Evolutionary conservation across 2,888 invertebrate genomes (phyloP).

Genomic region (Callosobruchus maculatus): DNA sequence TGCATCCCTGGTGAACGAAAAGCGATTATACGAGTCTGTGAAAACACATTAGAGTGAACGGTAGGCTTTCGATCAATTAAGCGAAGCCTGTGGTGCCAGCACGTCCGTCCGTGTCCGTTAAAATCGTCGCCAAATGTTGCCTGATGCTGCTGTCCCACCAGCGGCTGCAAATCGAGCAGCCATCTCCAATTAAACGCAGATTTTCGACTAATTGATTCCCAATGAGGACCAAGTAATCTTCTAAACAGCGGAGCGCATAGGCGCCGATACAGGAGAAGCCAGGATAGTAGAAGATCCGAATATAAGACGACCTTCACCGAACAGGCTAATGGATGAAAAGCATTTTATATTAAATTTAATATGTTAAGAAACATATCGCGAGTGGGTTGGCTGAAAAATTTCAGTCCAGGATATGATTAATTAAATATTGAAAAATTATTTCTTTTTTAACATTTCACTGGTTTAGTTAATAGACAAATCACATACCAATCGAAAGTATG

Average conservation of each 20-base stretch:
- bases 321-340: too few relatives aligned
- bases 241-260: neutral
- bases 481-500: too few relatives aligned
- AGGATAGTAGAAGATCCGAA: too few relatives aligned
- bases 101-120: neutral
- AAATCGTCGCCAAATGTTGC: neutral
- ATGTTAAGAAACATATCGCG: too few relatives aligned
- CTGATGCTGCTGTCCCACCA: neutral
- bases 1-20: neutral
- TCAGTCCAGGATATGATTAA: too few relatives aligned
- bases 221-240: neutral
- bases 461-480: too few relatives aligned
- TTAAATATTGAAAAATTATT: too few relatives aligned
- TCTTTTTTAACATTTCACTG: too few relatives aligned
- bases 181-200: neutral
- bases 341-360: too few relatives aligned
- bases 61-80: neutral
- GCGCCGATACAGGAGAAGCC: too few relatives aligned
- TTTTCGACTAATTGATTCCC: neutral
- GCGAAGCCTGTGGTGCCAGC: neutral
- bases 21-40: neutral
- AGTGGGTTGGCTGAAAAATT: too few relatives aligned
- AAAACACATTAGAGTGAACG: neutral
- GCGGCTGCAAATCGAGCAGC: neutral
- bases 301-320: too few relatives aligned